Evolutionary conservation across 2,797 vertebrate genomes (phyloP).

Genomic region (Sebastes miniatus): DNA sequence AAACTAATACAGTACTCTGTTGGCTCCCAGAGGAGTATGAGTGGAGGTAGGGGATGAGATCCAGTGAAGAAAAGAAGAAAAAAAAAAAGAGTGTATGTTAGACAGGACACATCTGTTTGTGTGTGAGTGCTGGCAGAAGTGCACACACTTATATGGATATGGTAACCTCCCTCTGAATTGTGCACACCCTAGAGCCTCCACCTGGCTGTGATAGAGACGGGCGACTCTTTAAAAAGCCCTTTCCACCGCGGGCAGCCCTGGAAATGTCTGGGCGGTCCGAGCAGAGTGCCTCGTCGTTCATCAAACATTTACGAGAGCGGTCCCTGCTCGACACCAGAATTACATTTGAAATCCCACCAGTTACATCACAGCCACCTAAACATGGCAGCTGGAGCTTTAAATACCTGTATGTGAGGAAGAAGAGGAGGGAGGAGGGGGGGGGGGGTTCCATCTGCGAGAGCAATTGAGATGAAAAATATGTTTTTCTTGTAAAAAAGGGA

Average conservation of each 20-base stretch:
- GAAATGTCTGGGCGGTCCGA: constrained; percentile 31
- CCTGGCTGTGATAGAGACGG: constrained; percentile 48
- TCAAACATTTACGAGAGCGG: constrained; percentile 76
- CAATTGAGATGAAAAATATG: constrained; percentile 19
- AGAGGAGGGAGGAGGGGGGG: neutral
- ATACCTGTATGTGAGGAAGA: constrained; percentile 38
- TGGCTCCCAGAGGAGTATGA: constrained; percentile 14
- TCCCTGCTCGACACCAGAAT: constrained; percentile 67
- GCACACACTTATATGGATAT: constrained; percentile 10
- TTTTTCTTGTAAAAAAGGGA: neutral
- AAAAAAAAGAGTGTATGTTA: neutral
- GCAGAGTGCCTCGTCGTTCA: constrained; percentile 63
- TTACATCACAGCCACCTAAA: constrained; percentile 59
- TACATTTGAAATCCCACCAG: constrained; percentile 75
- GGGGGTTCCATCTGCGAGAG: constrained; percentile 10
- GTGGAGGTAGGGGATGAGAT: constrained; percentile 1
- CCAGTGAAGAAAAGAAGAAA: neutral
- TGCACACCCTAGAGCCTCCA: constrained; percentile 58
- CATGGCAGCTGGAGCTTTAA: constrained; percentile 62
- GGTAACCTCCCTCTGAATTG: constrained; percentile 49
- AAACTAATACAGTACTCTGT: constrained; percentile 14
- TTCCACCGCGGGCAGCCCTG: constrained; percentile 40
- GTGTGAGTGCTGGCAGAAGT: neutral
- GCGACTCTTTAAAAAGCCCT: constrained; percentile 54
- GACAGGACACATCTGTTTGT: constrained; percentile 7